Conservation (phyloP, 2,113 vertebrate species). For the Procavia capensis region DNA sequence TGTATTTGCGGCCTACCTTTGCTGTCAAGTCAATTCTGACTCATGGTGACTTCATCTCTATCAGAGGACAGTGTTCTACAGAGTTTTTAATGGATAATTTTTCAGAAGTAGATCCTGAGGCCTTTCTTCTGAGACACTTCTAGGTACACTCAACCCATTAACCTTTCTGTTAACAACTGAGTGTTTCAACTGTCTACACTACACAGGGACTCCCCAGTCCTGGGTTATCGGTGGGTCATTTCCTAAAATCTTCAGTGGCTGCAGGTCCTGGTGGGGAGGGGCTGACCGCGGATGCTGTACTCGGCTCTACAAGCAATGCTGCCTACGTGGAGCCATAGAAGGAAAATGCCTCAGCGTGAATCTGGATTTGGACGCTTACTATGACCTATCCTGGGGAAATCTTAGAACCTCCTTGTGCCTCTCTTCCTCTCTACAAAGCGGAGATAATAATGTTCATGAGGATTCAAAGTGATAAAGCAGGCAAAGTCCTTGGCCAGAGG, state of each 20-base stretch:
- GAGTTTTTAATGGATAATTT: too few species aligned
- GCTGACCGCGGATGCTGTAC: background rate
- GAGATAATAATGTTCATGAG: background rate
- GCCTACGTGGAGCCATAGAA: background rate
- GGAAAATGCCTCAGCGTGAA: background rate
- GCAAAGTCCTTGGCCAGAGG: background rate
- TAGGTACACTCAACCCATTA: background rate
- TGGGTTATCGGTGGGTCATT: too few species aligned
- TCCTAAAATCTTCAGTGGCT: background rate
- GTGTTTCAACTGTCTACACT: background rate
- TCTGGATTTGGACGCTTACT: background rate
- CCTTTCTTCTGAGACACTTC: background rate
- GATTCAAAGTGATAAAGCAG: background rate
- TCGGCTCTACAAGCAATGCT: background rate
- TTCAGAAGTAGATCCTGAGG: too few species aligned
- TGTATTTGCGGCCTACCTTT: background rate
- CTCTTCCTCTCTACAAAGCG: background rate
- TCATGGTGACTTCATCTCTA: background rate
- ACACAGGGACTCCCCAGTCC: too few species aligned
- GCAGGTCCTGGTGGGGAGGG: background rate
- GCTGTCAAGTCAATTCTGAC: background rate
- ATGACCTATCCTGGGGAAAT: background rate
- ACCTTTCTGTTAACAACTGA: background rate
- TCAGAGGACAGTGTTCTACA: too few species aligned
- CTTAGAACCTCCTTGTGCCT: background rate